Evolutionary conservation across 2,113 vertebrate genomes (phyloP), one percentile per base, ranked within the genome.

Genomic region (Garra rufa): DNA sequence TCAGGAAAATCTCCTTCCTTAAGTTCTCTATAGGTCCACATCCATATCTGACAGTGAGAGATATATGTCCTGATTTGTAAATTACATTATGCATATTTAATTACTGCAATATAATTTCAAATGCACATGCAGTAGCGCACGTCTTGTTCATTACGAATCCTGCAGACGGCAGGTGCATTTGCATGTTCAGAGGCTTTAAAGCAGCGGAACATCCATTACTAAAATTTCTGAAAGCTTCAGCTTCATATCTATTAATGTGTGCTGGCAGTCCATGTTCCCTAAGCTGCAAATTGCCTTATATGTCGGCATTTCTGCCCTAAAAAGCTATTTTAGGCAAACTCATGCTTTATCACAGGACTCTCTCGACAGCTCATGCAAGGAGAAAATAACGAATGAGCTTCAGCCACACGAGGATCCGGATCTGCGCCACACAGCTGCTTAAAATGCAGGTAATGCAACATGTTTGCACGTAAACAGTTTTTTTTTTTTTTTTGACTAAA

Each of bases 321-420:
- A 65, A 75, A 79, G 82, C 85, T 81, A 84, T 87, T 87, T 76
- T 70, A 67, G 79, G 76, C 82, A 61, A 63, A 86, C 52, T 69
- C 17, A 9, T 46, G 41, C 75, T 83, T 81, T 73, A 85, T 85
- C 83, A 70, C 79, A 70, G 79, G 63, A 38, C 41, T 67, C 83
- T 78, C 81, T 70, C 59, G 81, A 83, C 76, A 67, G 82, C 46
- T 87, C 76, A 76, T 28, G 76, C 59, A 28, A 81, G 46, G 57
- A 76, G 76, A 57, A 81, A 76, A 87, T 70, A 81, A 80, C 7
- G 30, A 73, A 79, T 83, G 82, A 84, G 61, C 69, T 50, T 43
- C 17, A 41, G 30, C 44, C 59, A 6, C 52, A 26, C 34, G n/a
- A 65, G 82, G 82, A 59, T 81, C 81, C 24, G 30, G 76, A 83